Base-by-base conservation (phyloP, 2,113 vertebrate species). In the Oenanthe oenanthe region DNA sequence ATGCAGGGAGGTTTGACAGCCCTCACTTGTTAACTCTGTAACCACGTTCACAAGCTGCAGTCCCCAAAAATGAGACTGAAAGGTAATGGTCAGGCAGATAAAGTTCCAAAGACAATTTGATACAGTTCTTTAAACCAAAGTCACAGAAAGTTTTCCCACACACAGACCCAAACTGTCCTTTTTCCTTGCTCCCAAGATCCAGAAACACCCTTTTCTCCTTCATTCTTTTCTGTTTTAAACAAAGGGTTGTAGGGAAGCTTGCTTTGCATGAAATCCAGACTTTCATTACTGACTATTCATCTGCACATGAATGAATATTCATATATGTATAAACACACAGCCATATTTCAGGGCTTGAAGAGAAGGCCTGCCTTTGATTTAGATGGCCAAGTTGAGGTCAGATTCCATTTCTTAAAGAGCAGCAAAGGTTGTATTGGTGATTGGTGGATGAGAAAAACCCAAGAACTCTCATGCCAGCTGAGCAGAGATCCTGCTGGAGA, bases 251-350 rank as follows among this genome's bases (percentile, higher is more conserved):
- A 74, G 72, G 16, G 65, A 85, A 88, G 43, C 67, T 92, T 72
- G 60, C 40, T 94, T 93, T 95, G 92, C 88, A 79, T 88, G 85
- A 88, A 91, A 89, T 25, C 78, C 40, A 83, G 93, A 93, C 88
- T 70, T 45, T 21, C 18, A 2, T 68, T 73, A 13, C 36, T 79
- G 70, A 87, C 83, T 94, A 88, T 93, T 92, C 88, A 83, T 58
- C 18, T 3, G 5, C 29, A n/a, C 12, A 24, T 3, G 54, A 31
- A 85, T 73, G 71, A 88, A 76, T 89, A 83, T 92, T 85, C 79
- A 36, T 73, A 13, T 20, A 48, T 28, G 34, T 56, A 36, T 79
- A 54, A 62, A 21, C 34, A 42, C 7, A 62, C 32, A 84, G 72
- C 51, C 20, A 31, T 21, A 51, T 66, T 93, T 84, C 68, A 86